Evolutionary conservation across 1,140 invertebrate species (phyloP).

Genomic region (Nasonia vitripennis): DNA sequence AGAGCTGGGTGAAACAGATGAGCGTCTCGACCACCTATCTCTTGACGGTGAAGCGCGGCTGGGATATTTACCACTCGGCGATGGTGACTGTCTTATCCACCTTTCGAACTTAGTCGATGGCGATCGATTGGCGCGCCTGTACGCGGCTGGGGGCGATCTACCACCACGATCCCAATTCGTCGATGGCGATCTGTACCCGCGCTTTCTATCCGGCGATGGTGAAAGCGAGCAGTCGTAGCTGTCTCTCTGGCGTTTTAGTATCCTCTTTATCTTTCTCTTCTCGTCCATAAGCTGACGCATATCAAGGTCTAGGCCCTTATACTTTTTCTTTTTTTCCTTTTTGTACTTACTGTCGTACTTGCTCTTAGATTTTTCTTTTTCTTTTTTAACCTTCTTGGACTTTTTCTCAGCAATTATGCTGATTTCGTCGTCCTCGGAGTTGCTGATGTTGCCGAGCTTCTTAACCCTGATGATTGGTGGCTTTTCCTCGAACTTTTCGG

Average conservation of each 20-base stretch:
- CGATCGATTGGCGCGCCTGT: background rate
- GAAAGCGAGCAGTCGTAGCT: background rate
- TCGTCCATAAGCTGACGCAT: background rate
- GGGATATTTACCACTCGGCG: background rate
- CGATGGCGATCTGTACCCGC: background rate
- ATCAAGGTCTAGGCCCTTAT: background rate
- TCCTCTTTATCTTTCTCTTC: background rate
- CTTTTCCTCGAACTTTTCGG: background rate
- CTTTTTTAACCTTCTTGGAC: background rate
- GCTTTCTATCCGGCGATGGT: background rate
- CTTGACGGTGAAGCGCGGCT: background rate
- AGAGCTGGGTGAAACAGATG: background rate
- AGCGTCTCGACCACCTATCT: background rate
- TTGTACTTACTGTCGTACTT: background rate
- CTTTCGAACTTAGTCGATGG: background rate
- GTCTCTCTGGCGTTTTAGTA: background rate
- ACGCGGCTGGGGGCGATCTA: background rate
- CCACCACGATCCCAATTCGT: background rate
- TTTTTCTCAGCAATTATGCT: slow-evolving; percentile 8
- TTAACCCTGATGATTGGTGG: background rate
- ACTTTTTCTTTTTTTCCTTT: slow-evolving; percentile 9
- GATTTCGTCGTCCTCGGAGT: background rate
- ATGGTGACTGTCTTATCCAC: background rate
- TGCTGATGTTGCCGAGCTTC: background rate
- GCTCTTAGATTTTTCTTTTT: background rate